A percentile compares a stretch with the other conserved stretches of the same genome.
Conservation (phyloP, 2,113 vertebrate genomes). For the Chaenocephalus aceratus region DNA sequence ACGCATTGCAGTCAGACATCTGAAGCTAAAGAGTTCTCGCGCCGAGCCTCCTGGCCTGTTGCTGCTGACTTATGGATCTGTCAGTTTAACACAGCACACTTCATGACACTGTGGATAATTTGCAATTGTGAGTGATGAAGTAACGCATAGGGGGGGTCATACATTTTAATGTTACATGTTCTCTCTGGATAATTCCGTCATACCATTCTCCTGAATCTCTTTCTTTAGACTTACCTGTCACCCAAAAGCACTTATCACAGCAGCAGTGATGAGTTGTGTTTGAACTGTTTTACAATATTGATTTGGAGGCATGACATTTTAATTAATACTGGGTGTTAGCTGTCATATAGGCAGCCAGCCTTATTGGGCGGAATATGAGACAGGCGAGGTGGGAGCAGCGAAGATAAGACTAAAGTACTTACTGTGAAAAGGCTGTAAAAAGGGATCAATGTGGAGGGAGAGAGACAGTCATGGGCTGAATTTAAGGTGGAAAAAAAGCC, state of each 20-base stretch:
- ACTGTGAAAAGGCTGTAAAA: slow-evolving; percentile 78
- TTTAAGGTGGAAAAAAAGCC: slow-evolving; percentile 70
- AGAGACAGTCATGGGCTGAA: slow-evolving; percentile 75
- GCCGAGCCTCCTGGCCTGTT: slow-evolving; percentile 66
- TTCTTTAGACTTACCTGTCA: slow-evolving; percentile 83
- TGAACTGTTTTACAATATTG: slow-evolving; percentile 85
- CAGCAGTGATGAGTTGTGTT: slow-evolving; percentile 76
- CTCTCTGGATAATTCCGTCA: slow-evolving; percentile 78
- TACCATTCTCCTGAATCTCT: slow-evolving; percentile 74
- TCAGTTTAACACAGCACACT: slow-evolving; percentile 71
- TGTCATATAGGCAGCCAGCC: slow-evolving; percentile 73
- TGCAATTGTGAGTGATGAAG: slow-evolving; percentile 80
- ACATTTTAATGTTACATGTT: slow-evolving; percentile 82
- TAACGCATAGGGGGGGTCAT: slow-evolving; percentile 76
- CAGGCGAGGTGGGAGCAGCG: slow-evolving; percentile 72
- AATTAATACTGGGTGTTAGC: slow-evolving; percentile 83
- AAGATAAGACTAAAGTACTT: slow-evolving; percentile 78
- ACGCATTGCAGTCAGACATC: slow-evolving; percentile 49
- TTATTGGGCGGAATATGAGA: slow-evolving; percentile 74
- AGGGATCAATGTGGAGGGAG: slow-evolving; percentile 69
- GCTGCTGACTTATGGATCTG: slow-evolving; percentile 78
- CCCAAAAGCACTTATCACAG: slow-evolving; percentile 80
- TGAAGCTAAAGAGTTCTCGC: slow-evolving; percentile 60
- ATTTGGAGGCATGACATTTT: slow-evolving; percentile 84
- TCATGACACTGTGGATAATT: slow-evolving; percentile 80